Base-by-base conservation (phyloP, 2,113 vertebrate species). In the Pseudopodoces humilis region DNA sequence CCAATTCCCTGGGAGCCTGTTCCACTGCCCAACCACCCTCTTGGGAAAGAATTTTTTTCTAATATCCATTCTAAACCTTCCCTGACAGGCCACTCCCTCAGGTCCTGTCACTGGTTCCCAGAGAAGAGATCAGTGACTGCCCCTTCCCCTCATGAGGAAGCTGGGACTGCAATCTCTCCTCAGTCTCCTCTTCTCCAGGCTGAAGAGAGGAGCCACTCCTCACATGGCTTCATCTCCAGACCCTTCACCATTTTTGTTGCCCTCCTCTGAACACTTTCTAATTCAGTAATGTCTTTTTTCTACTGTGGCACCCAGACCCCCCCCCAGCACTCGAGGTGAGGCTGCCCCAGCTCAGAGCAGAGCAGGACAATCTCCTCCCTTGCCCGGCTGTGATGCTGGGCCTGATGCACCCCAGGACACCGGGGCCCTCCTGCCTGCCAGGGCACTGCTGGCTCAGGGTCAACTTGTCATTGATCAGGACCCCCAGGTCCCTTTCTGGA, bases 391-490 rank as follows among this genome's bases (percentile, higher is more conserved):
- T 3, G 15, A 28, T 64, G 50, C 59, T 64, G 28, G 0, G 41
- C 41, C 59, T 47, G 41, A 41, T n/a, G 18, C 10, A 0, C 25
- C n/a, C n/a, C 60, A 65, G 60, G 30, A 9, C 43, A 65, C 0
- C 1, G 9, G 8, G 50, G 3, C 15, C n/a, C 50, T 74, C 43
- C 69, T 65, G 70, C 60, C 43, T 65, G 30, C 24, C 43, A 56
- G 50, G 43, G 24, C 35, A n/a, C 50, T 49, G 43, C 41, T 35
- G n/a, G 0, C 8, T 49, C 24, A 4, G 16, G 2, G 10, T 43
- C 10, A 41, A 0, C 8, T 15, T 65, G 10, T 0, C 15, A n/a
- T 10, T 1, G 1, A 11, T 5, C 43, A 49, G 19, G 8, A 75
- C 1, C 1, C 3, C 4, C 25, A 35, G 4, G 13, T 11, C 5